A percentile compares a stretch with the other conserved stretches of the same genome.
phyloP scores from a whole-genome alignment of 1,140 invertebrate species.

The Portunus trituberculatus region DNA sequence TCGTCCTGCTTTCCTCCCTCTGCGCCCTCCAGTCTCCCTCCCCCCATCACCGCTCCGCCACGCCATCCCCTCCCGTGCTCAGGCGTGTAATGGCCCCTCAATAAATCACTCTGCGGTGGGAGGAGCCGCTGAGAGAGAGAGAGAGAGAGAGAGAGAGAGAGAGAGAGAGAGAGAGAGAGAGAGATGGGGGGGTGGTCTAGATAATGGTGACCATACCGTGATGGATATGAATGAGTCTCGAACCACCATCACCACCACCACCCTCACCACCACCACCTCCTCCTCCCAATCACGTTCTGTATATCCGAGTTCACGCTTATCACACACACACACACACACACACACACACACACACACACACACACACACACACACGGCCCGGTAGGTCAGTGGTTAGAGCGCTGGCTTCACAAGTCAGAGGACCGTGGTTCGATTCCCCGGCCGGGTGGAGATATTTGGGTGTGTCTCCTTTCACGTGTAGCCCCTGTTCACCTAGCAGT shows the following conservation, averaged over 20 bases:
- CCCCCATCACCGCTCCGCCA: background rate
- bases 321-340: too few relatives aligned
- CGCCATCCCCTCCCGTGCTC: background rate
- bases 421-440: too few relatives aligned
- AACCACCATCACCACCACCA: background rate
- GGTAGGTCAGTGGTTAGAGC: too few relatives aligned
- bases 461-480: too few relatives aligned
- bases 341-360: too few relatives aligned
- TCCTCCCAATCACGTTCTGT: background rate
- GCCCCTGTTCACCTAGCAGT: too few relatives aligned
- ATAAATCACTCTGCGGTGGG: conserved; percentile 10
- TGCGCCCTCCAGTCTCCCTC: background rate
- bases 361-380: too few relatives aligned
- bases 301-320: too few relatives aligned
- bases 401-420: too few relatives aligned
- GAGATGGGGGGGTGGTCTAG: background rate
- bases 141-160: conserved; percentile 41
- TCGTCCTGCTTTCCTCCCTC: background rate
- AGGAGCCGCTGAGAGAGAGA: conserved; percentile 34
- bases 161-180: conserved; percentile 46
- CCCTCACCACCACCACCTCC: background rate
- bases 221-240: background rate
- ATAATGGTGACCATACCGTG: background rate
- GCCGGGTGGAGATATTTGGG: too few relatives aligned
- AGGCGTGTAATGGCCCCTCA: background rate